Base-by-base conservation (phyloP, 2,888 invertebrate species). In the Nowickia ferox region DNA sequence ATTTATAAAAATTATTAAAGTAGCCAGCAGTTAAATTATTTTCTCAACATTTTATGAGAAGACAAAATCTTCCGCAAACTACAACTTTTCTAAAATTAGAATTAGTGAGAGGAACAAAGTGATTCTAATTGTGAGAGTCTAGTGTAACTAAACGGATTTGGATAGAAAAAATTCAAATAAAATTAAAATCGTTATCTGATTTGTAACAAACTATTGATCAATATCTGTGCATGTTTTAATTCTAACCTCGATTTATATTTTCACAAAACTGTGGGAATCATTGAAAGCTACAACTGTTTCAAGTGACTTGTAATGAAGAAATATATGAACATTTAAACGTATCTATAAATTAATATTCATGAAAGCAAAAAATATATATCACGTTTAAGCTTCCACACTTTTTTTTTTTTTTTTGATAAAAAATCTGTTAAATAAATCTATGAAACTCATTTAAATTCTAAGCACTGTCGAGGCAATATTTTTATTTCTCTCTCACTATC, bases 381-480 rank as follows among this genome's bases (percentile, higher is more conserved):
- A 72, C 59, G 69, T 59, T 80, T 80, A 0, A 40, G 30, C 66
- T 72, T 46, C 11, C 30, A 46, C 9, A n/a, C 5, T 40, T 42
- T 53, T 44, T 17, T 15, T n/a, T 30, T 30, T 30, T 30, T 15
- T n/a, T 30, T 30, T 30, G 2, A 30, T 0, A 5, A 30, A 30
- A 30, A 30, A 2, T 30, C 30, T 30, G 30, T 30, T 30, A 48
- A 57, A 57, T 42, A 19, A 48, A 55, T 65, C 59, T 71, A 38
- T 59, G 75, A 59, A 75, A 71, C 42, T 42, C n/a, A 84, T 76
- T 84, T 80, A 40, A 71, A 82, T 76, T 82, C 63, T 63, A 71
- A 66, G 63, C 61, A 46, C 48, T 42, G 38, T 6, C 46, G n/a
- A 19, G 66, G 22, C 30, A 19, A 66, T 48, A 55, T 68, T 61